A percentile compares a stretch with the other conserved stretches of the same genome.
Conservation (phyloP, 2,888 invertebrate species). For the Amblyteles armatorius region DNA sequence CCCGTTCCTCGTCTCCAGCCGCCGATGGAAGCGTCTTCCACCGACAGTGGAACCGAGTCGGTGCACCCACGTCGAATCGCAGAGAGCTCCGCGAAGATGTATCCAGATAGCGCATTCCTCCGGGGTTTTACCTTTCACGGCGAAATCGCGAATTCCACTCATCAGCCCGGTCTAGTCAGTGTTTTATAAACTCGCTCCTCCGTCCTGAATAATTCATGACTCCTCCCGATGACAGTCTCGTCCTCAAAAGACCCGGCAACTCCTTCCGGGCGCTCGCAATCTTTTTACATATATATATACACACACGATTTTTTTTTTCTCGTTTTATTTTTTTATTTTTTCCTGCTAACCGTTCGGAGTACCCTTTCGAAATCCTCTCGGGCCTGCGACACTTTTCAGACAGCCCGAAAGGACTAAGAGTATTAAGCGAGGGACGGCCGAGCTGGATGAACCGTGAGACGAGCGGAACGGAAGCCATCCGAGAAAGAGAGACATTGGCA, state of each 20-base stretch:
- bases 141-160: constrained; percentile 38
- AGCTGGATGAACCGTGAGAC: constrained; percentile 40
- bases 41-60: constrained; percentile 3
- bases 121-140: constrained; percentile 24
- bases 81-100: background rate
- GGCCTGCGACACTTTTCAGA: constrained; percentile 43
- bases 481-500: constrained; percentile 64
- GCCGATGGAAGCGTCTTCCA: constrained; percentile 5
- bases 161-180: constrained; percentile 39
- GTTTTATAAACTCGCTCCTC: constrained; percentile 42
- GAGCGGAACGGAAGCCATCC: constrained; percentile 13
- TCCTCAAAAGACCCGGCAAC: constrained; percentile 2
- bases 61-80: constrained; percentile 9
- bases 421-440: constrained; percentile 47
- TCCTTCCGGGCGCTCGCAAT: constrained; percentile 15
- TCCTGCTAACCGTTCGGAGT: background rate
- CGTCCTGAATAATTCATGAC: constrained; percentile 57
- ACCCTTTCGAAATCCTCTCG: constrained; percentile 43
- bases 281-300: constrained; percentile 15
- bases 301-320: background rate
- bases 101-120: constrained; percentile 2
- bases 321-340: constrained; percentile 20
- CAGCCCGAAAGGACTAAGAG: constrained; percentile 53
- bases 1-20: background rate
- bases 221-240: constrained; percentile 41